Evolutionary conservation across 2,888 invertebrate species (phyloP), one percentile per base, ranked within the genome.

Genomic region (Nomada goodeniana): DNA sequence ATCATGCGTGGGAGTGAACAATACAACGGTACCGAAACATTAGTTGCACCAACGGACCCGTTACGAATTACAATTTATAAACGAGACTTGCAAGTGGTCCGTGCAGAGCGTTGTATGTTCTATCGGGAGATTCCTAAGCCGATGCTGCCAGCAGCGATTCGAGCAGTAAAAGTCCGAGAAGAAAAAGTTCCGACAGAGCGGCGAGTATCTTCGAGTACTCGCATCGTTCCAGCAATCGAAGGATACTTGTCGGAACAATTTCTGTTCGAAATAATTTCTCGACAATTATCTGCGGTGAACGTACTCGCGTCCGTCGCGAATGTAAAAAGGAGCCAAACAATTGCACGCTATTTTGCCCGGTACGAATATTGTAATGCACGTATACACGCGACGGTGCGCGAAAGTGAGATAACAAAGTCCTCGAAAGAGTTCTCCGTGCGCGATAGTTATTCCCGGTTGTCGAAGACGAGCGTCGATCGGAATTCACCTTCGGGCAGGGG

Each of bases 401-500:
- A 55, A 52, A 61, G 61, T 29, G 61, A 23, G 26, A 63, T 42
- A 52, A 72, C 44, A 47, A 18, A 74, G 60, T 68, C 20, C 63
- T 36, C 26, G 50, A 57, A 36, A 36, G 50, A 59, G 23, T 47
- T 20, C 52, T 1, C n/a, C 29, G 36, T 20, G 26, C 50, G 68
- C 53, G 72, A 68, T 26, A 73, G 63, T 52, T 78, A 84, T 84
- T 80, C 72, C 80, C 76, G 63, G 36, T 36, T 57, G 55, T 70
- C 71, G 65, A 84, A 82, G 77, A 80, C 79, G 77, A 78, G 74
- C 88, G 87, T 86, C 90, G 84, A 89, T 86, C 88, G 90, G 91
- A 92, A 91, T 89, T 91, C 91, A 91, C 91, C 90, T 91, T 91
- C 88, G 88, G 89, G 86, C 87, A 89, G 80, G 86, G 84, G 87